These are phyloP conservation scores for Moxostoma hubbsi DNA, from an alignment of 2,797 vertebrate species.

Conservation along the genomic window DNA sequence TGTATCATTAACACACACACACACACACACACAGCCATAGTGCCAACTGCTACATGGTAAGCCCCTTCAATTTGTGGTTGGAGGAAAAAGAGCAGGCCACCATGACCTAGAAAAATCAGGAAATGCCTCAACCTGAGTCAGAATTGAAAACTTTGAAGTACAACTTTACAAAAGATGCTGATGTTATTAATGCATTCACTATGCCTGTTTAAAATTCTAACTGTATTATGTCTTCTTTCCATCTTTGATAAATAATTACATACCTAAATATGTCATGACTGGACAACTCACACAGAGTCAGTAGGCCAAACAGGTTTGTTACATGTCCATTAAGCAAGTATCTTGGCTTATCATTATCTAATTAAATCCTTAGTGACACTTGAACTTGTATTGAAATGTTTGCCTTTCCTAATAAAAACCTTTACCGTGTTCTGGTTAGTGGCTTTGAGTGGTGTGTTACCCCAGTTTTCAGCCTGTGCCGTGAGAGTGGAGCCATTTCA, in stretches of 20 bases:
- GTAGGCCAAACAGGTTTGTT: background rate
- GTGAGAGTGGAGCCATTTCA: background rate
- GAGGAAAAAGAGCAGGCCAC: conserved; percentile 22
- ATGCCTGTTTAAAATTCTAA: background rate
- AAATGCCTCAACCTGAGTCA: conserved; percentile 2
- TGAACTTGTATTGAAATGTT: background rate
- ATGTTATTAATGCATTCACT: background rate
- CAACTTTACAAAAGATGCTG: background rate
- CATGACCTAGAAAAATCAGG: conserved; percentile 50
- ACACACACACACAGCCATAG: background rate
- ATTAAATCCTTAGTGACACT: no score
- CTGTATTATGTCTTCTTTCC: background rate
- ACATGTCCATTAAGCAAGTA: background rate
- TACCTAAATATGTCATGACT: background rate
- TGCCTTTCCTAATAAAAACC: conserved; percentile 1
- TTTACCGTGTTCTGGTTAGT: conserved; percentile 12
- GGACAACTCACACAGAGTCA: background rate
- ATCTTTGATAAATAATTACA: background rate
- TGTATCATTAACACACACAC: background rate
- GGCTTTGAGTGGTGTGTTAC: background rate
- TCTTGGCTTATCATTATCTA: background rate
- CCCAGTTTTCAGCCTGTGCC: background rate
- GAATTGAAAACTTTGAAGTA: background rate
- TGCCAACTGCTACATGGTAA: no score
- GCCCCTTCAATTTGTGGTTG: conserved; percentile 22